Conservation (phyloP, 53 echinoderm and acorn worm species). For the Pentamera pediparva region DNA sequence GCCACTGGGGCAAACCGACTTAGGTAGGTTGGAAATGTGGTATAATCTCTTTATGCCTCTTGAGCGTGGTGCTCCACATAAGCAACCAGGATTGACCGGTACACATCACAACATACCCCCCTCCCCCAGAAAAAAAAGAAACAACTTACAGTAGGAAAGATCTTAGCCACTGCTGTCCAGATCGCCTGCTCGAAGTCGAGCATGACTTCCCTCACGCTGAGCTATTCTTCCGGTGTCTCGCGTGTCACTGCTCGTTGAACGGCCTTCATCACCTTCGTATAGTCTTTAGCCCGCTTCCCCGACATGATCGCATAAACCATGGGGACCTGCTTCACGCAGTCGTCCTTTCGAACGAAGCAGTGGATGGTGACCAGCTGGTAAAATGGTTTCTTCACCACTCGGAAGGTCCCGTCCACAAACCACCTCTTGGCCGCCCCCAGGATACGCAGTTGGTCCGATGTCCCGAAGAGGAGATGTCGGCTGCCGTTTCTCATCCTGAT, state of each 20-base stretch:
- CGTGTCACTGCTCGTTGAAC: background rate
- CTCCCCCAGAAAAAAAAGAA: too few relatives aligned
- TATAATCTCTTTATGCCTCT: too few relatives aligned
- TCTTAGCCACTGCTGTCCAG: too few relatives aligned
- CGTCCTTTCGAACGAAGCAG: conserved; percentile 44
- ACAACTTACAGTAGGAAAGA: too few relatives aligned
- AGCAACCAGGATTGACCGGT: too few relatives aligned
- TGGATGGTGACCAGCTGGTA: conserved; percentile 47
- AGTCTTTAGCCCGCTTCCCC: conserved; percentile 30
- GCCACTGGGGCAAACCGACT: too few relatives aligned
- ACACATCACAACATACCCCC: too few relatives aligned
- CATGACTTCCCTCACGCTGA: conserved; percentile 12
- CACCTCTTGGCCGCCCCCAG: conserved; percentile 42
- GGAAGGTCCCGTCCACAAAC: conserved; percentile 58
- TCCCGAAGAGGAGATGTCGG: conserved; percentile 36
- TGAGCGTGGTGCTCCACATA: too few relatives aligned
- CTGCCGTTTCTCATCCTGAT: background rate
- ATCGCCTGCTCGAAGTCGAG: conserved; percentile 41
- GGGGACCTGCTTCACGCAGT: conserved; percentile 49
- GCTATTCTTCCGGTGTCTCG: too few relatives aligned
- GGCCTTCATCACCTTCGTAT: conserved; percentile 28
- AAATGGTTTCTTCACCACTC: conserved; percentile 48
- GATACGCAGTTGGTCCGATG: conserved; percentile 12
- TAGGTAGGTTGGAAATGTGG: too few relatives aligned
- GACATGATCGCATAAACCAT: conserved; percentile 56